Evolutionary conservation across 1,140 invertebrate genomes (phyloP).

Genomic region (Conus betulinus): DNA sequence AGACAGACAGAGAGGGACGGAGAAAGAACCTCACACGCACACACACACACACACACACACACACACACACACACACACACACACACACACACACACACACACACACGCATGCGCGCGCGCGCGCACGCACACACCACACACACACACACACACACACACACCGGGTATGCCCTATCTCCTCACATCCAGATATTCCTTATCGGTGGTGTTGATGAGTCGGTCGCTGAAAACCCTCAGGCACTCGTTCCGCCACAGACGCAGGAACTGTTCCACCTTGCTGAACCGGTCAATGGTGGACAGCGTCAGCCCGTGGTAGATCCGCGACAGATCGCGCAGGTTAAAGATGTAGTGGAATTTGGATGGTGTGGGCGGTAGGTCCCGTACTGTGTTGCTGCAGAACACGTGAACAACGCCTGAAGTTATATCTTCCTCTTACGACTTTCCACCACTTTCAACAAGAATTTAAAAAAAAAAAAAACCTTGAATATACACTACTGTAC

Average conservation of each 20-base stretch:
- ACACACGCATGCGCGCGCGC: no score
- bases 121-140: no score
- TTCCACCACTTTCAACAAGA: no score
- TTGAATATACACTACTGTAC: no score
- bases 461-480: no score
- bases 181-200: conserved; percentile 72
- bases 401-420: background rate
- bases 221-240: conserved; percentile 89
- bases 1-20: background rate
- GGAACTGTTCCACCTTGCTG: conserved; percentile 80
- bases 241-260: conserved; percentile 91
- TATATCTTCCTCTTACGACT: background rate
- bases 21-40: background rate
- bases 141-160: no score
- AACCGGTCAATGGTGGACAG: conserved; percentile 83
- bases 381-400: conserved; percentile 77
- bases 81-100: no score
- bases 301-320: conserved; percentile 85
- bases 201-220: conserved; percentile 84
- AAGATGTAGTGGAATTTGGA: conserved; percentile 95
- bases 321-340: conserved; percentile 90
- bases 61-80: background rate
- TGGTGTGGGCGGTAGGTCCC: conserved; percentile 88
- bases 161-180: conserved; percentile 26
- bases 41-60: background rate